A percentile compares a stretch with the other conserved stretches of the same genome.
Evolutionary conservation across 2,797 vertebrate species (phyloP).

Genomic region (Spondyliosoma cantharus): DNA sequence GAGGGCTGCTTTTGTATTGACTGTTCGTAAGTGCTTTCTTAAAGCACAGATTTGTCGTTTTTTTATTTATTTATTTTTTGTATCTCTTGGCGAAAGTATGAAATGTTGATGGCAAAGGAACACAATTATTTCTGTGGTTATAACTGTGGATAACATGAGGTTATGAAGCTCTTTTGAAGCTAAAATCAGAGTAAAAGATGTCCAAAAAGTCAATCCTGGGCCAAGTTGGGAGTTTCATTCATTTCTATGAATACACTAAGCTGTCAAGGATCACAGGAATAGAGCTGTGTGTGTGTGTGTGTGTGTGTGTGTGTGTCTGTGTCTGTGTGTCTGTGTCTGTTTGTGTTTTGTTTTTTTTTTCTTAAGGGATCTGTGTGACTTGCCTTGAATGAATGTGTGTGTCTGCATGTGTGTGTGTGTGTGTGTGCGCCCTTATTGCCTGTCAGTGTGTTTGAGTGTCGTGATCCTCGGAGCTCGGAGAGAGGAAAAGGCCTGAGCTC

Average conservation of each 20-base stretch:
- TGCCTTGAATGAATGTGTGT: conserved; percentile 47
- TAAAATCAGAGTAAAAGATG: neutral
- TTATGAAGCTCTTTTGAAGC: conserved; percentile 3
- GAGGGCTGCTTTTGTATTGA: conserved; percentile 20
- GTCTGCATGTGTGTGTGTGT: conserved; percentile 31
- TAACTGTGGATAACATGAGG: neutral
- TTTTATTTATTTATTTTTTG: neutral
- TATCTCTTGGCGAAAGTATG: neutral
- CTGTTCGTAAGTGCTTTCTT: conserved; percentile 4
- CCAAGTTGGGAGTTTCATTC: conserved; percentile 21
- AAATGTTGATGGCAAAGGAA: neutral
- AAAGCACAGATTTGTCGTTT: conserved; percentile 8
- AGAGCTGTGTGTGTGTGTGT: conserved; percentile 39
- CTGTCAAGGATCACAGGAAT: conserved; percentile 53
- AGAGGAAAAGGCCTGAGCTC: conserved; percentile 76
- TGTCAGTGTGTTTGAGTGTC: conserved; percentile 79
- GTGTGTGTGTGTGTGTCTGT: conserved; percentile 37
- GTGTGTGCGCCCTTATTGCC: conserved; percentile 31
- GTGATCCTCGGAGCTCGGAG: conserved; percentile 73
- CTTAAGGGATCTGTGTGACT: conserved; percentile 53
- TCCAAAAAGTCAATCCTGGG: conserved; percentile 5
- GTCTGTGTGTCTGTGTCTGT: conserved; percentile 29
- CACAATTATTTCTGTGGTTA: neutral
- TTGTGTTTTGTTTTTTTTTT: conserved; percentile 37
- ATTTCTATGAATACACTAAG: conserved; percentile 42